Conservation (phyloP, 1,140 invertebrate genomes). For the Drosophila watanabei region DNA sequence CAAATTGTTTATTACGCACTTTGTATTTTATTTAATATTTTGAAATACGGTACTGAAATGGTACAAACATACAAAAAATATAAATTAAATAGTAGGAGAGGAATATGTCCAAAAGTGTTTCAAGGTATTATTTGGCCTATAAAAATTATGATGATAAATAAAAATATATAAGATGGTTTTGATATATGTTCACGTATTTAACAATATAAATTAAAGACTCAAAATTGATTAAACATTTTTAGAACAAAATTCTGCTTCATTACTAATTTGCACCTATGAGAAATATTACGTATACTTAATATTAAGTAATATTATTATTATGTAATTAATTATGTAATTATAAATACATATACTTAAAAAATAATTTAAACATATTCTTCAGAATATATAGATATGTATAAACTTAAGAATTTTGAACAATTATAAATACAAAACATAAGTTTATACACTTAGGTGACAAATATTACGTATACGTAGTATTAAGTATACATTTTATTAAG, state of each 20-base stretch:
- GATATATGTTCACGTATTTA: no score
- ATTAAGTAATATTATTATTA: background rate
- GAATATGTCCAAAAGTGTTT: no score
- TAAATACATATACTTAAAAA: background rate
- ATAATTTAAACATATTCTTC: no score
- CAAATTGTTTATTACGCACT: background rate
- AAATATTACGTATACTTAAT: background rate
- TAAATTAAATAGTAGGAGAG: no score
- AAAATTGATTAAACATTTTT: background rate
- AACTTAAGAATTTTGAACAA: background rate
- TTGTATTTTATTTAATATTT: background rate
- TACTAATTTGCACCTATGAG: background rate
- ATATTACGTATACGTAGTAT: background rate
- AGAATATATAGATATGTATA: no score
- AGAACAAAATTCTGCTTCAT: background rate
- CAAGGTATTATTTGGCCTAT: no score
- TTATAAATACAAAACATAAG: background rate
- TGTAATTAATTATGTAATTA: background rate
- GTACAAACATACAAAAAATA: background rate
- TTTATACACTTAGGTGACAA: background rate
- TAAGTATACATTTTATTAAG: no score
- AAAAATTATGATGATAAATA: no score
- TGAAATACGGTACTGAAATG: background rate
- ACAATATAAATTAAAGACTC: no score
- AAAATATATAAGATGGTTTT: no score